phyloP scores from a whole-genome alignment of 2,797 vertebrate species.

The Betta splendens region DNA sequence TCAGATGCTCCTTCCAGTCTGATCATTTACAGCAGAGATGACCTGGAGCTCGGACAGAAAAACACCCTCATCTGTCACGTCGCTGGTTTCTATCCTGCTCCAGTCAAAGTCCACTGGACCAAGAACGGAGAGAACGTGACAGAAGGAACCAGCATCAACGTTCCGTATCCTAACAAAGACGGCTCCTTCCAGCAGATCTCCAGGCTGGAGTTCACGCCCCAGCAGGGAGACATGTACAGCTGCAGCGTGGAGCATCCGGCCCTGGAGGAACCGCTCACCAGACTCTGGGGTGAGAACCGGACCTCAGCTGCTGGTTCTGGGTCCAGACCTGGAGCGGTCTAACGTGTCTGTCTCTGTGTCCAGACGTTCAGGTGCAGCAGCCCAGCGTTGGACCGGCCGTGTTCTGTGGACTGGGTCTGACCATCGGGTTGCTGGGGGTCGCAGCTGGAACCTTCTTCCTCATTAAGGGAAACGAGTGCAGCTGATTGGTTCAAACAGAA shows the following conservation, averaged over 20 bases:
- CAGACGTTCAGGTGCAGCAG: constrained; percentile 42
- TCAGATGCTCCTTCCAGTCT: too few relatives aligned
- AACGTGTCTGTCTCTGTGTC: constrained; percentile 2
- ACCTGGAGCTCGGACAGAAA: too few relatives aligned
- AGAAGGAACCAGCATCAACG: constrained; percentile 13
- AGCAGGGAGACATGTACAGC: constrained; percentile 57
- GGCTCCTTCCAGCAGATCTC: constrained; percentile 27
- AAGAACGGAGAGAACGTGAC: constrained; percentile 48
- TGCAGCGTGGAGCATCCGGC: constrained; percentile 43
- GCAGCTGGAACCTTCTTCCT: constrained; percentile 58
- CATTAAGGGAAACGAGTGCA: too few relatives aligned
- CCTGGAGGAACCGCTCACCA: neutral
- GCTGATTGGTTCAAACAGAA: constrained; percentile 32
- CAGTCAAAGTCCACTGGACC: constrained; percentile 57
- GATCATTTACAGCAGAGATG: too few relatives aligned
- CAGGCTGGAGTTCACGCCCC: constrained; percentile 45
- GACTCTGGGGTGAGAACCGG: constrained; percentile 44
- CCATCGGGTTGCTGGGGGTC: constrained; percentile 53
- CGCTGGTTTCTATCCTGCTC: constrained; percentile 57
- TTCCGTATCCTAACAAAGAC: constrained; percentile 27
- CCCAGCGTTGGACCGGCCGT: constrained; percentile 31
- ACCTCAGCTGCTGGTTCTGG: neutral
- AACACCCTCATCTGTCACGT: too few relatives aligned
- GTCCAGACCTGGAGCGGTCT: neutral
- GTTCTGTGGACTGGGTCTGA: constrained; percentile 59